phyloP scores from a whole-genome alignment of 2,113 vertebrate species.

The Opisthocomus hoazin region DNA sequence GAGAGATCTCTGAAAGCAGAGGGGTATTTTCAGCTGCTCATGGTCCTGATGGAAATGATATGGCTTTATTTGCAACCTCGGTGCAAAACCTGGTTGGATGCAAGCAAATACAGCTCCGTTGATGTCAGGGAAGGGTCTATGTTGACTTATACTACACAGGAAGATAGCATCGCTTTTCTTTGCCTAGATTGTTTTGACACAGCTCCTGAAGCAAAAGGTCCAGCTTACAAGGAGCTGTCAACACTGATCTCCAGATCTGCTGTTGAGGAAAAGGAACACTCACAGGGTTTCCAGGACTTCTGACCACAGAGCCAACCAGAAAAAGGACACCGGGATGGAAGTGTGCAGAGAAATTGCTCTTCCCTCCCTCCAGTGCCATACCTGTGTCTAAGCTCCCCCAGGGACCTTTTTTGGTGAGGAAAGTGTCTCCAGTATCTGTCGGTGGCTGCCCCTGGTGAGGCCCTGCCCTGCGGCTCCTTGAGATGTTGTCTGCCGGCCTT shows the following conservation, averaged over 20 bases:
- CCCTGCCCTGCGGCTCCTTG: not conserved
- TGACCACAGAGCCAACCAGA: not conserved
- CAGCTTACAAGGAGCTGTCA: not conserved
- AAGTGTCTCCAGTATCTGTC: not conserved
- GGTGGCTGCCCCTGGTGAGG: not conserved
- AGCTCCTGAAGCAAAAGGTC: not conserved
- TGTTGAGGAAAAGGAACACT: not conserved
- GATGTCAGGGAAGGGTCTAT: not conserved
- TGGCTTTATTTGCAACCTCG: not conserved
- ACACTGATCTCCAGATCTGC: not conserved
- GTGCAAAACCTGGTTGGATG: not conserved
- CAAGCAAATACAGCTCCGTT: not conserved
- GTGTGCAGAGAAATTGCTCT: not conserved
- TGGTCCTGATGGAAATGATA: not conserved
- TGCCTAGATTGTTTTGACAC: not conserved
- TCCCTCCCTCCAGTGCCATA: not conserved
- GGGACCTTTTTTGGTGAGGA: not conserved
- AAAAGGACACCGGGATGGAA: not conserved
- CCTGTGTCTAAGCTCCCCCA: not conserved
- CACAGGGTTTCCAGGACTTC: not conserved
- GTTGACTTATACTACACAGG: not conserved
- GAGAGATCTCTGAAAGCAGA: not conserved
- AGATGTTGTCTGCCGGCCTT: not conserved
- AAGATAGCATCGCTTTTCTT: not conserved
- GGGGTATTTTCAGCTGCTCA: not conserved